Evolutionary conservation across 2,797 vertebrate species (phyloP).

Genomic region (Acipenser transmontanus): DNA sequence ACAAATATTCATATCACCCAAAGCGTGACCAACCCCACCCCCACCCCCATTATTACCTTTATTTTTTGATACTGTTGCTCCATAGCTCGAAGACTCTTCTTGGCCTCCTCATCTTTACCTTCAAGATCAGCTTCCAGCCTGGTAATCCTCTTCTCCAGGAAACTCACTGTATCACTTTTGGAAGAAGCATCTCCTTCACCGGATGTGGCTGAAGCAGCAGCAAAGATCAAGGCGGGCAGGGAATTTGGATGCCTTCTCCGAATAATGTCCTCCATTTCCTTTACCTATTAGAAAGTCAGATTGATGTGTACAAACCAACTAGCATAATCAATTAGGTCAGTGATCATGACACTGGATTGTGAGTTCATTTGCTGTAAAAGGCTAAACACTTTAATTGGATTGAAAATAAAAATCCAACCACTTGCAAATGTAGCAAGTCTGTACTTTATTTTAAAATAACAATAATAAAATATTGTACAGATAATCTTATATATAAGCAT

Average conservation of each 20-base stretch:
- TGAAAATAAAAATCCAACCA: too few relatives aligned
- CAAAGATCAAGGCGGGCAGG: constrained; percentile 80
- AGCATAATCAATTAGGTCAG: too few relatives aligned
- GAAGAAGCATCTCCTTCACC: not conserved
- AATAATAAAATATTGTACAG: too few relatives aligned
- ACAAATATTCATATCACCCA: too few relatives aligned
- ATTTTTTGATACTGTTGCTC: constrained; percentile 85
- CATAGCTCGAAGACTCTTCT: constrained; percentile 77
- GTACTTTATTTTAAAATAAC: too few relatives aligned
- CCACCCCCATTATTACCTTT: constrained; percentile 60
- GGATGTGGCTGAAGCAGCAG: constrained; percentile 62
- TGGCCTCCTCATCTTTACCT: constrained; percentile 79
- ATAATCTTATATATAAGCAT: too few relatives aligned
- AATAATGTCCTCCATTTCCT: constrained; percentile 65
- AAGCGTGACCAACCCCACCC: not conserved
- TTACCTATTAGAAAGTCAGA: constrained; percentile 43
- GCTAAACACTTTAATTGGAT: too few relatives aligned
- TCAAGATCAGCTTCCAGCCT: constrained; percentile 85
- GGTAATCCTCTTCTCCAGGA: constrained; percentile 78
- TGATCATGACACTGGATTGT: too few relatives aligned
- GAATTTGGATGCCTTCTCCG: constrained; percentile 81
- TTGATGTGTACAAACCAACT: too few relatives aligned
- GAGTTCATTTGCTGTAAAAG: too few relatives aligned
- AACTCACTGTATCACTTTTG: constrained; percentile 42
- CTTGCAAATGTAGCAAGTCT: too few relatives aligned